Evolutionary conservation across 2,888 invertebrate species (phyloP), one percentile per base, ranked within the genome.

Genomic region (Allolobophora icterica): DNA sequence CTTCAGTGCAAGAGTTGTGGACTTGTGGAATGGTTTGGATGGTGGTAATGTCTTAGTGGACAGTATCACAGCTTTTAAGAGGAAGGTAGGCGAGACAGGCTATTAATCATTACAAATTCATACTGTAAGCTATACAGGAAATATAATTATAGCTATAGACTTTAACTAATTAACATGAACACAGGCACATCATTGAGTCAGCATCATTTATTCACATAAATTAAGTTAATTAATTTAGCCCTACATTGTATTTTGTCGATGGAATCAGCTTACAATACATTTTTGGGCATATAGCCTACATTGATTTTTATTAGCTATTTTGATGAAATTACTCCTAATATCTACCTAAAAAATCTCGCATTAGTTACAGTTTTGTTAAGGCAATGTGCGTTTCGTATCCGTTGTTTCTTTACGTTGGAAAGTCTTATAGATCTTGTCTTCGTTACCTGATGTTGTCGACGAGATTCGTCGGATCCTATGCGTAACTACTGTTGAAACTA

Each of bases 191-290:
- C 52, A n/a, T n/a, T n/a, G n/a, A 71, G 30, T 71, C n/a, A 52
- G 52, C 52, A 21, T 71, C 71, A n/a, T 71, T 71, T 71, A 71
- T 71, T 71, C n/a, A 52, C 71, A 71, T 71, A 71, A n/a, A 71
- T n/a, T 71, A 71, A 30, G 8, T 71, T n/a, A 71, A 71, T n/a
- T 71, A 71, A 71, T 8, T 71, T 71, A n/a, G n/a, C 8, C 71
- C 8, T 71, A 71, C 71, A 71, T 19, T 52, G n/a, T 11, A 71
- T 45, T 1, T 52, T 52, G 5, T 52, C 3, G 71, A 71, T 71
- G 71, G 71, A 71, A 11, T 71, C 71, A 71, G 71, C n/a, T 71
- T 71, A 71, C 3, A 71, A 11, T n/a, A 71, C n/a, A 71, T 13
- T 52, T n/a, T 5, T 71, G 30, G 30, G 71, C n/a, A 6, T 71